Evolutionary conservation across 2,113 vertebrate species (phyloP).

Genomic region (Chaetops frenatus): DNA sequence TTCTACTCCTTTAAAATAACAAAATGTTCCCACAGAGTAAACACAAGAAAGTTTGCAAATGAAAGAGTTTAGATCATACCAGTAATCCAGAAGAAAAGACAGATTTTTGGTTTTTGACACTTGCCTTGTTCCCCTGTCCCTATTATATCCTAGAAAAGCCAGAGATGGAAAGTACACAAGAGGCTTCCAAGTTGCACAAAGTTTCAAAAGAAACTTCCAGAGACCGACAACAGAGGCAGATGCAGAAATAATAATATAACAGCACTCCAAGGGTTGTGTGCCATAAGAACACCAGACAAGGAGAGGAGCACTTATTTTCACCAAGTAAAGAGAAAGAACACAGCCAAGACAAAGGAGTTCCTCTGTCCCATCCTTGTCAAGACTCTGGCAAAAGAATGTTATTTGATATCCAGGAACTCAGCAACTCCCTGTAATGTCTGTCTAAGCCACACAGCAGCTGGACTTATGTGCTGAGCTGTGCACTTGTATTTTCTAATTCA

Average conservation of each 20-base stretch:
- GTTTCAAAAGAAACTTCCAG: neutral
- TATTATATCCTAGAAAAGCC: neutral
- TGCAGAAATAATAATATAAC: neutral
- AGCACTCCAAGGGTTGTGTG: neutral
- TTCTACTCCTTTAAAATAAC: neutral
- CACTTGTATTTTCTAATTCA: neutral
- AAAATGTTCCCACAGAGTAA: neutral
- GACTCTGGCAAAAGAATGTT: neutral
- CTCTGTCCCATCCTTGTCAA: neutral
- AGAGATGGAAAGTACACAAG: neutral
- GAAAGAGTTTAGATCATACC: neutral
- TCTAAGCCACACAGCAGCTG: neutral
- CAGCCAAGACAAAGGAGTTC: fast-evolving
- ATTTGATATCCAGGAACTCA: neutral
- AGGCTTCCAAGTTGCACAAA: neutral
- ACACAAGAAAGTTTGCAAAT: fast-evolving
- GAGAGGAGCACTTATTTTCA: neutral
- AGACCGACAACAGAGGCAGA: neutral
- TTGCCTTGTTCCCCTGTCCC: neutral
- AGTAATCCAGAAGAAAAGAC: neutral
- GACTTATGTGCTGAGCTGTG: neutral
- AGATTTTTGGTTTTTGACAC: neutral
- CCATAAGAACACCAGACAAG: neutral
- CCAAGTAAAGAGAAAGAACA: neutral
- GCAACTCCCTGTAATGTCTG: neutral